Percentiles rank a stretch among this genome's conserved stretches.
phyloP scores from a whole-genome alignment of 2,113 vertebrate genomes.

The Oreochromis spilurus region DNA sequence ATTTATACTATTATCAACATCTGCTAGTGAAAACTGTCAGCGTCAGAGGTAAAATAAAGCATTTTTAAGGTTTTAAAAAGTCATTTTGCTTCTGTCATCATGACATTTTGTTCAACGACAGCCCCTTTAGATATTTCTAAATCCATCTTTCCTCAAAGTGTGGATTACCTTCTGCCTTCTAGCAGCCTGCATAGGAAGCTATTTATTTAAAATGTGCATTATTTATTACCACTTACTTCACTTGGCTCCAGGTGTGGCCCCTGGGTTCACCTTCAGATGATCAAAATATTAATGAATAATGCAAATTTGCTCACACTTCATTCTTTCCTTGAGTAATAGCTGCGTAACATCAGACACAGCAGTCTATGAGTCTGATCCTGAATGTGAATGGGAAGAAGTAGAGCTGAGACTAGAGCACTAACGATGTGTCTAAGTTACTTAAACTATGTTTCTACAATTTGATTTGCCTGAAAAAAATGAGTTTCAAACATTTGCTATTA shows the following conservation, averaged over 20 bases:
- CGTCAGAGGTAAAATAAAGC: background rate
- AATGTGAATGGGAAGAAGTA: background rate
- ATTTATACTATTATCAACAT: background rate
- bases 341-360: background rate
- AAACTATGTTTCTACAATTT: background rate
- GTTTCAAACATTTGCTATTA: background rate
- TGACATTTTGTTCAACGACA: background rate
- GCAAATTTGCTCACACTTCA: background rate
- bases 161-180: background rate
- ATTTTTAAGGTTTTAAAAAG: background rate
- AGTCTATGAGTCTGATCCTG: background rate
- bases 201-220: background rate
- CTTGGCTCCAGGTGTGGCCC: background rate
- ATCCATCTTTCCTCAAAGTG: background rate
- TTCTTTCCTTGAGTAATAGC: background rate
- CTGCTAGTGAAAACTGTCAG: background rate
- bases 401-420: background rate
- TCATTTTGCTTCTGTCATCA: background rate
- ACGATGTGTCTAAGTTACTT: background rate
- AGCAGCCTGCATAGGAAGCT: background rate
- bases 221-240: background rate
- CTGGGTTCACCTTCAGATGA: background rate
- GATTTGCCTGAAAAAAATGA: rapidly evolving
- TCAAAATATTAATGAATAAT: background rate
- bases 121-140: background rate